Evolutionary conservation across 2,888 invertebrate species (phyloP), one percentile per base, ranked within the genome.

Genomic region (Cephus pulcher): DNA sequence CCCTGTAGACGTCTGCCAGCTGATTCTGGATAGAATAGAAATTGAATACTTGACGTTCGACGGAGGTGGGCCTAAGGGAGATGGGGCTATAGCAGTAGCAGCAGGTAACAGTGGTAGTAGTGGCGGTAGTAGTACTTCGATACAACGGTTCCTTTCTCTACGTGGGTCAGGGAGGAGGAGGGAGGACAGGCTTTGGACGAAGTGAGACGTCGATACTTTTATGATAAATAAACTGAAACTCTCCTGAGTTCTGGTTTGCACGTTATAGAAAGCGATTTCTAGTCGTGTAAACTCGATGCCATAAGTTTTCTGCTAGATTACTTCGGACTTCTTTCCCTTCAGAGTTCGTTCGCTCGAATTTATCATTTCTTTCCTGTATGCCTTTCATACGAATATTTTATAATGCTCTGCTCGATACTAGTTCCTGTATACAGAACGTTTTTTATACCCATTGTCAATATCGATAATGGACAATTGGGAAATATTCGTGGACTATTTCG

Each of bases 21-120:
- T 83, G 83, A 83, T 84, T 80, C 75, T n/a, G 69, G 37, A 77
- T 73, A 80, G 76, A 83, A 80, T 78, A 78, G 81, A 80, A 83
- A 84, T 85, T 82, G 34, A 69, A 76, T 76, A 71, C 71, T 71
- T 71, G 71, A 71, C 71, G 71, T 23, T 30, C 4, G 56, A 15
- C 9, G 56, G 23, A 9, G 56, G 40, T 15, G 40, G 40, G 56
- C 23, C 56, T 56, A 56, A 23, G 56, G 56, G 56, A 56, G 56
- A 56, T 15, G 23, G 56, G 15, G 15, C 56, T 56, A 2, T 56
- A 23, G 56, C 23, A 23, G 2, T 6, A 23, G 40, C 56, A 56
- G 23, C 56, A 23, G 56, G 56, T 56, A 56, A 56, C 0, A 9
- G 23, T 56, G 6, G 56, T 56, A 56, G 56, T 2, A 1, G 40